Base-by-base conservation (phyloP, 2,888 invertebrate species). In the Ennomos erosarius region DNA sequence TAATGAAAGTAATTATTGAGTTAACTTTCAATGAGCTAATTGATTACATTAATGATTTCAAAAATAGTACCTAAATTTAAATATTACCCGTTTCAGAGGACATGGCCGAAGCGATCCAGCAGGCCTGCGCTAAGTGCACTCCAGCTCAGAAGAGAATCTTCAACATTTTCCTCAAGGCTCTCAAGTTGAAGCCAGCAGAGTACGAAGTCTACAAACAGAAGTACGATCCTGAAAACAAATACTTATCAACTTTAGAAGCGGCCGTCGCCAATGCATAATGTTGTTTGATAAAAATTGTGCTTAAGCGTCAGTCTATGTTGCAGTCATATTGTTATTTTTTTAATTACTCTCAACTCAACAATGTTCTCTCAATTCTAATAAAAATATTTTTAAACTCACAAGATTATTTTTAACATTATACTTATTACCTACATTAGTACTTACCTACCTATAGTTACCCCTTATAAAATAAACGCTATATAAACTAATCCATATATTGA, bases 91-190 rank as follows among this genome's bases (percentile, higher is more conserved):
- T 83, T 86, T 10, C 85, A 96, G 95, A 93, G 71, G 94, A 94
- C 64, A 80, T 96, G 56, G 93, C 94, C 0, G 96, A 96, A 73
- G 95, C 95, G 0, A 87, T 95, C 13, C 75, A 82, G 66, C 92
- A 93, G 43, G 93, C 93, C 34, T 96, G 96, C 79, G 82, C 78
- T 13, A 95, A 95, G 77, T 96, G 96, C 74, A 94, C 94, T 8
- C 88, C 90, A 40, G 94, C 93, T 43, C 95, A 96, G 79, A 95
- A 93, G 70, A 85, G 90, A 58, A 93, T 94, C 34, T 88, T 95
- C 34, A 93, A 93, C 48, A 92, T 87, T 67, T 94, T 95, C 62
- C 87, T 95, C 0, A 88, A 86, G 11, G 93, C 76, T 38, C 70
- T 94, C 9, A 92, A 93, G 62, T 82, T 86, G 52, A 92, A 93